These are phyloP conservation scores for Nebria salina DNA, from an alignment of 2,888 invertebrate species.

Conservation along the genomic window DNA sequence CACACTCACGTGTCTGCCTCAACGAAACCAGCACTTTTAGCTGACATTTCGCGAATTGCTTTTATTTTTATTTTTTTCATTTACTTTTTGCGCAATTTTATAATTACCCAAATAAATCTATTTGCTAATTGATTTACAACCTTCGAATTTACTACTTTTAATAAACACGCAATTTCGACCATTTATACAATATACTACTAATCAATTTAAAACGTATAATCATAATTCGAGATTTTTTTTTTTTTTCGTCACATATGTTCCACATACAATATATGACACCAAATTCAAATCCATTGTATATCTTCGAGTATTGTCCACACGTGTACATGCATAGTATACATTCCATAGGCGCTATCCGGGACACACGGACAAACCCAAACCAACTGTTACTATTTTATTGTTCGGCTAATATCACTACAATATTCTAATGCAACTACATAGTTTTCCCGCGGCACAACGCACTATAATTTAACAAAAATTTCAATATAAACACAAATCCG, in stretches of 20 bases:
- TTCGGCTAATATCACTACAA: neutral
- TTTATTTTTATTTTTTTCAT: slow-evolving; percentile 33
- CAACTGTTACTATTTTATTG: neutral
- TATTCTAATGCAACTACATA: too few species aligned
- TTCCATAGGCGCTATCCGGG: slow-evolving; percentile 24
- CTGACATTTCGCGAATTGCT: slow-evolving; percentile 32
- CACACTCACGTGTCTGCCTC: slow-evolving; percentile 12
- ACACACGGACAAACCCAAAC: slow-evolving; percentile 20
- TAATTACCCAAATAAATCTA: neutral
- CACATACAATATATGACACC: neutral
- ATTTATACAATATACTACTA: too few species aligned
- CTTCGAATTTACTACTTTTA: neutral
- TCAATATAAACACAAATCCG: too few species aligned
- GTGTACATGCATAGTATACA: slow-evolving; percentile 13
- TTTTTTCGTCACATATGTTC: neutral
- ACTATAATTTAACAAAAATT: too few species aligned
- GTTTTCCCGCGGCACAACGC: too few species aligned
- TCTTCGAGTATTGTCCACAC: slow-evolving; percentile 9
- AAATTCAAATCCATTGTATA: slow-evolving; percentile 1
- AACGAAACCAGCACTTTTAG: neutral
- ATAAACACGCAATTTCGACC: too few species aligned
- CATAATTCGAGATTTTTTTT: neutral
- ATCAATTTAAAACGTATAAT: too few species aligned
- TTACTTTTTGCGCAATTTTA: slow-evolving; percentile 30
- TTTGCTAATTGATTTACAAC: slow-evolving; percentile 35